Base-by-base conservation (phyloP, 2,113 vertebrate genomes). In the Tachuris rubrigastra region DNA sequence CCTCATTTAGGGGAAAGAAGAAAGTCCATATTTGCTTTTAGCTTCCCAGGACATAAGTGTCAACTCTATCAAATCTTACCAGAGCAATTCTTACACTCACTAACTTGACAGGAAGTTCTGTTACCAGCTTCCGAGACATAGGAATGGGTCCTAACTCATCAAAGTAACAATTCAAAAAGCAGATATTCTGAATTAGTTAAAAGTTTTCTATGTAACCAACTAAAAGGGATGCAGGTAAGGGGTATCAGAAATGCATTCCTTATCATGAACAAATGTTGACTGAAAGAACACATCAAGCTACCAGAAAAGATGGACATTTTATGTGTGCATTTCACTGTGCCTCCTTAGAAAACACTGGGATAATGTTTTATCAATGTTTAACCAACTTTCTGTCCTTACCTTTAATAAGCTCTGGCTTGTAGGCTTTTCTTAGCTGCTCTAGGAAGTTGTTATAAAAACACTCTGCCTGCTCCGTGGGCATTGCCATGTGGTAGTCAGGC, bases 401-500 rank as follows among this genome's bases (percentile, higher is more conserved):
- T 98, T 99, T 99, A 95, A 99, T 97, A 50, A 98, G 97, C 95
- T 99, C 99, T 4, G 99, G 98, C 84, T 98, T 99, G 98, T 99
- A 98, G 35, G 95, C 65, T 89, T 98, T 99, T 68, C 98, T 98
- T 97, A 99, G 97, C 94, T 98, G 99, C 96, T 99, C 98, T 96
- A 99, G 95, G 92, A 99, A 98, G 97, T 97, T 98, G 95, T 98
- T 97, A 87, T 99, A 99, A 96, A 99, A 99, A 35, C 98, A 97
- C 93, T 99, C 98, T 0, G 99, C 98, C 87, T 99, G 97, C 69
- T 99, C 99, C 0, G 99, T 97, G 11, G 99, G 98, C 99, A 99
- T 99, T 76, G 99, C 99, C 69, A 97, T 94, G 95, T 99, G 99
- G 95, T 99, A 99, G 97, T 99, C 99, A 0, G 99, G 99, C 95